These are phyloP conservation scores for Atlantisia rogersi DNA, from an alignment of 2,113 vertebrate genomes.

Conservation along the genomic window DNA sequence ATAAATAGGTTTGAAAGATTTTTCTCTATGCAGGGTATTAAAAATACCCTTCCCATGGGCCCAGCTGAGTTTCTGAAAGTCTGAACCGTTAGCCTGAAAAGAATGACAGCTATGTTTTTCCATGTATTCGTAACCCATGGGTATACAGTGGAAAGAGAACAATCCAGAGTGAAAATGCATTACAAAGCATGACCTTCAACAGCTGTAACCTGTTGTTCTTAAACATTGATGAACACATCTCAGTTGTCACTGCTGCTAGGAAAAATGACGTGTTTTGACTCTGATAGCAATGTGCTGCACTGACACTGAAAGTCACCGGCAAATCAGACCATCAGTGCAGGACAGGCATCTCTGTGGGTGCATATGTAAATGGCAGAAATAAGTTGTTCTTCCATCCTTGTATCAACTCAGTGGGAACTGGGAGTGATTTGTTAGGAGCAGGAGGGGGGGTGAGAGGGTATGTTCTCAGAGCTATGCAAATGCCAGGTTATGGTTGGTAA, in stretches of 20 bases:
- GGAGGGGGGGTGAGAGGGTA: neutral
- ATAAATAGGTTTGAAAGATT: slow-evolving; percentile 38
- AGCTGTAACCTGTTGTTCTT: neutral
- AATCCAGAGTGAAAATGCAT: slow-evolving; percentile 16
- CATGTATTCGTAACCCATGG: neutral
- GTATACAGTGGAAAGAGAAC: slow-evolving; percentile 4
- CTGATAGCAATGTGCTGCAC: neutral
- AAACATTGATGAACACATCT: rapidly evolving
- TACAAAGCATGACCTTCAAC: slow-evolving; percentile 8
- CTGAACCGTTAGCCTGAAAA: neutral
- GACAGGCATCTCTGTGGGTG: neutral
- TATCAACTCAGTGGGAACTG: neutral
- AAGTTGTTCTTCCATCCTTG: neutral
- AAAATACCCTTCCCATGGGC: slow-evolving; percentile 45
- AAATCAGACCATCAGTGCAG: neutral
- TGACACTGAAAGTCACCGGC: neutral
- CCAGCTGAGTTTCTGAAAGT: slow-evolving; percentile 32
- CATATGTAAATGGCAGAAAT: neutral
- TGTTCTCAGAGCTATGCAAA: neutral
- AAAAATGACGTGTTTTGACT: neutral
- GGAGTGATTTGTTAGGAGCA: neutral
- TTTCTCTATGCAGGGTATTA: slow-evolving; percentile 39
- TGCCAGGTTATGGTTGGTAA: neutral
- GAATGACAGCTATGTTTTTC: slow-evolving; percentile 31
- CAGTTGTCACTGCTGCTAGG: neutral